These are phyloP conservation scores for Drosophila trichaetosa DNA, from an alignment of 2,888 invertebrate species.

Conservation along the genomic window DNA sequence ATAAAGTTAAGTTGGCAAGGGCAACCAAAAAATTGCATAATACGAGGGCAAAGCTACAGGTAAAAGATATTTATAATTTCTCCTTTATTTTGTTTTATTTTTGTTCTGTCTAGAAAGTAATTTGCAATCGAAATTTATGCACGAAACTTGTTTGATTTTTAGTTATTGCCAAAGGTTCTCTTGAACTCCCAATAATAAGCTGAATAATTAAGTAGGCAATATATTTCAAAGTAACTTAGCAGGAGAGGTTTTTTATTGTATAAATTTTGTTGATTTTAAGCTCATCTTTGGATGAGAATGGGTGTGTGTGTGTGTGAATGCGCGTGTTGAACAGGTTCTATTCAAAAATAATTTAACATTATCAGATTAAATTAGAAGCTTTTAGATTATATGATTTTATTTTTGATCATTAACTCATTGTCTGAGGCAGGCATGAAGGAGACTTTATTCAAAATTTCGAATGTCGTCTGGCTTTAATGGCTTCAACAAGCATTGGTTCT, in stretches of 20 bases:
- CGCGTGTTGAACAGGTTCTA: conserved; percentile 35
- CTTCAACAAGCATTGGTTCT: not conserved
- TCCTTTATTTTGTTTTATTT: not conserved
- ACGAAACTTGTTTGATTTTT: conserved; percentile 37
- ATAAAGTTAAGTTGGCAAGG: conserved; percentile 15
- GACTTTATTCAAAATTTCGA: not conserved
- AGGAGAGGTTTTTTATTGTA: conserved; percentile 11
- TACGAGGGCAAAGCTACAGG: no score
- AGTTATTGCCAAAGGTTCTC: conserved; percentile 48
- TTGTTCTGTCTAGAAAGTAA: conserved; percentile 26
- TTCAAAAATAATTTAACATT: conserved; percentile 16
- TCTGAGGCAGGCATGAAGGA: not conserved
- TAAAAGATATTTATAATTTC: not conserved
- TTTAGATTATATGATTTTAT: not conserved
- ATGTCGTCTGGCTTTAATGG: no score
- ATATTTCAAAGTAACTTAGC: conserved; percentile 10
- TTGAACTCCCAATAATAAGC: conserved; percentile 30
- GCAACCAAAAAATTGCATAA: conserved; percentile 5
- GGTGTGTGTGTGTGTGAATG: conserved; percentile 16
- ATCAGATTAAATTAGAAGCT: conserved; percentile 14
- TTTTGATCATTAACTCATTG: not conserved
- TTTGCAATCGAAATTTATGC: conserved; percentile 26
- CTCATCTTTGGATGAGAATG: no score
- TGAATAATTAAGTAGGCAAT: conserved; percentile 24
- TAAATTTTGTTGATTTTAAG: conserved; percentile 17